These are phyloP conservation scores for Rhabdomys dilectus DNA, from an alignment of 2,113 vertebrate genomes.

Conservation along the genomic window DNA sequence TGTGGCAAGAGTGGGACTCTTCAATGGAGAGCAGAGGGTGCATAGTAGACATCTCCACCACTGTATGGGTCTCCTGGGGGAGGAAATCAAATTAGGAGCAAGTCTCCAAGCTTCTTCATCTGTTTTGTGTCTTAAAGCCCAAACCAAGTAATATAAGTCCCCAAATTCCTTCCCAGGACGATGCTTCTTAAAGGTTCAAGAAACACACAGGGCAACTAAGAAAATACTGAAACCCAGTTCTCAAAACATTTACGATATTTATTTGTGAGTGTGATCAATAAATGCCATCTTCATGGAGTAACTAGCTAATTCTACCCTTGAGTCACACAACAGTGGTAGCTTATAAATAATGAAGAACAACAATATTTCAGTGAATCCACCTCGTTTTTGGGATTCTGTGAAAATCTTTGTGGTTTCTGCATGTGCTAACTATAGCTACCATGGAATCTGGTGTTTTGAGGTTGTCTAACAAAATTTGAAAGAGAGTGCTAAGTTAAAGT, in stretches of 20 bases:
- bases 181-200: background rate
- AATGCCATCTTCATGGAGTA: background rate
- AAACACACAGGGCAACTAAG: background rate
- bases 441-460: background rate
- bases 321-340: background rate
- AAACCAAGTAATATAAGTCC: background rate
- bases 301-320: background rate
- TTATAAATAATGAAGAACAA: conserved; percentile 34
- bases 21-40: background rate
- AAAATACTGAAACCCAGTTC: conserved; percentile 20
- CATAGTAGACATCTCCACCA: background rate
- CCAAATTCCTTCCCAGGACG: background rate
- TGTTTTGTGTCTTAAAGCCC: background rate
- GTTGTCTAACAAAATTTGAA: conserved; percentile 4
- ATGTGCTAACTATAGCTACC: background rate
- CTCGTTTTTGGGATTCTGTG: background rate
- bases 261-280: background rate
- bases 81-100: background rate
- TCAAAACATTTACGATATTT: conserved; percentile 2
- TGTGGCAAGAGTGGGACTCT: background rate
- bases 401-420: conserved; percentile 26
- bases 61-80: background rate
- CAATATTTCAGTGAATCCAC: background rate
- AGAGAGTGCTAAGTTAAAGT: conserved; percentile 29
- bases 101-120: background rate